Base-by-base conservation (phyloP, 2,113 vertebrate genomes). In the Etheostoma spectabile region DNA sequence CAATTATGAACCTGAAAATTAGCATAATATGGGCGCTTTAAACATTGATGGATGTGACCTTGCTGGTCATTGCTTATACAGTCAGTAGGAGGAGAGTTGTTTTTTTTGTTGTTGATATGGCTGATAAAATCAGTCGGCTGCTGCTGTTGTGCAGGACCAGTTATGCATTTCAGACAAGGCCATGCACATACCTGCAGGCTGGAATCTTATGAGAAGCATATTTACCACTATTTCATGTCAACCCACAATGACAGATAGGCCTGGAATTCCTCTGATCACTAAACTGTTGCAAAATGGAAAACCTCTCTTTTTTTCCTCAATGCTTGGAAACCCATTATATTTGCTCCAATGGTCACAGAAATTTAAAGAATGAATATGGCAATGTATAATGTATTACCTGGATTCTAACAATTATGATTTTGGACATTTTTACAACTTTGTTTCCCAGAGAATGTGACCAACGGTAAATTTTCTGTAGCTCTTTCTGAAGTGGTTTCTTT, bases 131-230 rank as follows among this genome's bases (percentile, higher is more conserved):
- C 91, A 85, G 72, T 45, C 73, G 52, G 52, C 73, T 49, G 62
- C 77, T 45, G 69, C 67, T 71, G 69, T 73, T 82, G 52, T 82
- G 56, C 52, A 80, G 80, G 77, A 84, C 63, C 78, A 80, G 83
- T 46, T 75, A 88, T 49, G 55, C 63, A 45, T 85, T 85, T 83
- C 88, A 92, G 93, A 91, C 94, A 93, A 91, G 94, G 94, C 93
- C 91, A 88, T 93, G 86, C 93, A 94, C 91, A 94, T 93, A 92
- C 93, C 91, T 89, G 83, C 27, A 85, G 79, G 88, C 88, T 80
- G 91, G 92, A 93, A 95, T 95, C 88, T 95, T 94, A 95, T 96
- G 95, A 92, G 83, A 82, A 60, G 85, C 91, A 91, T 91, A 93
- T 93, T 95, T 93, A 92, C 91, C 87, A 88, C 88, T 81, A 89